These are phyloP conservation scores for Pimephales promelas DNA, from an alignment of 2,113 vertebrate species.

Conservation along the genomic window DNA sequence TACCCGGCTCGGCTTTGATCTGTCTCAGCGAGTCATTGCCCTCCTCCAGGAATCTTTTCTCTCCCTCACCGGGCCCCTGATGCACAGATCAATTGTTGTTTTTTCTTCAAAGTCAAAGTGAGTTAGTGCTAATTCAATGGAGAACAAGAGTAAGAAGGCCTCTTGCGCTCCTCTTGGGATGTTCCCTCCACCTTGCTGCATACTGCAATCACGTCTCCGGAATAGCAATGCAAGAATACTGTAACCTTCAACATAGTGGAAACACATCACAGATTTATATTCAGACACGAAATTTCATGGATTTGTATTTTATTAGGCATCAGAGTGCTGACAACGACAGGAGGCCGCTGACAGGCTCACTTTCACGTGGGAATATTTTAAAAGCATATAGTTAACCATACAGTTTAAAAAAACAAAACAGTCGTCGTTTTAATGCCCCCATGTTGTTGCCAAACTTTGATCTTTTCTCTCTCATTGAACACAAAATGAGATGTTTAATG, in stretches of 20 bases:
- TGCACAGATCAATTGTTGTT: constrained; percentile 53
- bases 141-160: constrained; percentile 4
- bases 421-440: too few species aligned
- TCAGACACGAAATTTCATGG: not conserved
- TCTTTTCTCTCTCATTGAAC: not conserved
- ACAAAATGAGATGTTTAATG: not conserved
- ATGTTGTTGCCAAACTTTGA: not conserved
- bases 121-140: constrained; percentile 53
- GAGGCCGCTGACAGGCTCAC: not conserved
- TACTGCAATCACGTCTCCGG: constrained; percentile 46
- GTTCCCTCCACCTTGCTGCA: constrained; percentile 42
- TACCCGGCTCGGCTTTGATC: constrained; percentile 50
- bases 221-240: constrained; percentile 48
- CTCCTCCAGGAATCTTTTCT: constrained; percentile 47
- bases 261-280: not conserved
- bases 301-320: not conserved
- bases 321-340: not conserved
- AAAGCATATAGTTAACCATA: too few species aligned
- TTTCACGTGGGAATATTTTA: not conserved
- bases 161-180: constrained; percentile 44
- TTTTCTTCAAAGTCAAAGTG: constrained; percentile 56
- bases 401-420: not conserved
- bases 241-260: constrained; percentile 13
- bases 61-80: constrained; percentile 42
- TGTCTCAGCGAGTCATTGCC: constrained; percentile 47